A percentile compares a stretch with the other conserved stretches of the same genome.
phyloP scores from a whole-genome alignment of 2,113 vertebrate species.

The Eleginops maclovinus region DNA sequence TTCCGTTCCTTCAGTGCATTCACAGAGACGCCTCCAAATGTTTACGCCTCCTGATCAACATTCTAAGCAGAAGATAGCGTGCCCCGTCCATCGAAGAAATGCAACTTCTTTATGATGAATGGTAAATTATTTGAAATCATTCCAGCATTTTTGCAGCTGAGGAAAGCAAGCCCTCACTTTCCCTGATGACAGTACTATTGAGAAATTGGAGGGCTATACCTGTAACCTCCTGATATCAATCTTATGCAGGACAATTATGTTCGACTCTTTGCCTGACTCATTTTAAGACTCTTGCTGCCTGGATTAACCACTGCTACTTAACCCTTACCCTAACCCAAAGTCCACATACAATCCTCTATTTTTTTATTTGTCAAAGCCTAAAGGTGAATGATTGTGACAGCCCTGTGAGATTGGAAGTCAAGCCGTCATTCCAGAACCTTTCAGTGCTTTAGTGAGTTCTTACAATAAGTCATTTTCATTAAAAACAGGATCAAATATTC shows the following conservation, averaged over 20 bases:
- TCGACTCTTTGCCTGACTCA: constrained; percentile 53
- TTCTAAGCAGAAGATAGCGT: constrained; percentile 87
- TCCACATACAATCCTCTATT: constrained; percentile 6
- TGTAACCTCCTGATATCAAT: constrained; percentile 61
- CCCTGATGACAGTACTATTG: constrained; percentile 77
- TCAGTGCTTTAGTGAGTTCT: too few relatives aligned
- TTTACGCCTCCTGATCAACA: constrained; percentile 89
- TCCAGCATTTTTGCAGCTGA: constrained; percentile 81
- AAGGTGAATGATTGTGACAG: constrained; percentile 3
- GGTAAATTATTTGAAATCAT: constrained; percentile 89
- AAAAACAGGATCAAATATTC: not conserved
- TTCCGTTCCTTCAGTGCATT: constrained; percentile 75
- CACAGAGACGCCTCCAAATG: constrained; percentile 84
- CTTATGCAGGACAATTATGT: constrained; percentile 65
- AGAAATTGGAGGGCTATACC: constrained; percentile 70
- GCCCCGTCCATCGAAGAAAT: constrained; percentile 81
- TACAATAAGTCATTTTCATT: not conserved
- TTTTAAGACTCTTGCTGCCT: constrained; percentile 54
- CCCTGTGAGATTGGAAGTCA: too few relatives aligned
- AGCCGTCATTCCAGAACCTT: too few relatives aligned
- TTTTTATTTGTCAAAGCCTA: constrained; percentile 3
- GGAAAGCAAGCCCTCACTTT: constrained; percentile 81
- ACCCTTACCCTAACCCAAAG: too few relatives aligned
- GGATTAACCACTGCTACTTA: constrained; percentile 45
- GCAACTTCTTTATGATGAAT: constrained; percentile 84